phyloP scores from a whole-genome alignment of 2,888 invertebrate species.

The Unio delphinus region DNA sequence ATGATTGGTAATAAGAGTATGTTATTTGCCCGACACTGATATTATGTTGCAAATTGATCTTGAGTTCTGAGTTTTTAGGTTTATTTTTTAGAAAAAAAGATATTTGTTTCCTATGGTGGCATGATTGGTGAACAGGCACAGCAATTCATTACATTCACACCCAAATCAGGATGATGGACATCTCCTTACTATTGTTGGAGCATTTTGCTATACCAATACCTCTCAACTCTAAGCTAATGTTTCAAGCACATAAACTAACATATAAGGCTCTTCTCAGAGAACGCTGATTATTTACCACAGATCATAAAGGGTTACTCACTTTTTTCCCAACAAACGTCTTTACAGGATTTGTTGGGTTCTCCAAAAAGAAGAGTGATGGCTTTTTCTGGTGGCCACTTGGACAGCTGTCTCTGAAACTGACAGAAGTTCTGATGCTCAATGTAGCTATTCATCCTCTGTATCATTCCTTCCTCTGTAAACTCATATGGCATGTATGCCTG shows the following conservation, averaged over 20 bases:
- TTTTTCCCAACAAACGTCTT: conserved; percentile 64
- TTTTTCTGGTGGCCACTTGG: conserved; percentile 67
- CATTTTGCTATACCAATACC: too few relatives aligned
- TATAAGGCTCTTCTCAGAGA: neutral
- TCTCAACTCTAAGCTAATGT: too few relatives aligned
- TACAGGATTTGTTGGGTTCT: conserved; percentile 60
- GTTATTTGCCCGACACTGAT: too few relatives aligned
- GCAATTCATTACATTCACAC: too few relatives aligned
- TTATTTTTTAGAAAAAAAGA: too few relatives aligned
- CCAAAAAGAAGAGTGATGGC: conserved; percentile 53
- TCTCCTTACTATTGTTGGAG: too few relatives aligned
- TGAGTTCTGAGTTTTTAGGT: too few relatives aligned
- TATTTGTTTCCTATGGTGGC: too few relatives aligned
- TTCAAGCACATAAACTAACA: neutral
- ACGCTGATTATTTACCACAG: neutral
- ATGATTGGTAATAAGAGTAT: too few relatives aligned
- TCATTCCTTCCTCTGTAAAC: conserved; percentile 71
- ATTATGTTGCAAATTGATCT: too few relatives aligned
- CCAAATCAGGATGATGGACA: too few relatives aligned
- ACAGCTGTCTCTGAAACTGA: conserved; percentile 45
- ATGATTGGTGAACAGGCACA: too few relatives aligned
- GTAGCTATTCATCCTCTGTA: conserved; percentile 71
- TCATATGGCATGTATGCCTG: conserved; percentile 69
- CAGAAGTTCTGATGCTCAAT: conserved; percentile 72
- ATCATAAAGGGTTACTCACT: conserved; percentile 38